Conservation (phyloP, 1,140 invertebrate genomes). For the Cotesia glomerata region DNA sequence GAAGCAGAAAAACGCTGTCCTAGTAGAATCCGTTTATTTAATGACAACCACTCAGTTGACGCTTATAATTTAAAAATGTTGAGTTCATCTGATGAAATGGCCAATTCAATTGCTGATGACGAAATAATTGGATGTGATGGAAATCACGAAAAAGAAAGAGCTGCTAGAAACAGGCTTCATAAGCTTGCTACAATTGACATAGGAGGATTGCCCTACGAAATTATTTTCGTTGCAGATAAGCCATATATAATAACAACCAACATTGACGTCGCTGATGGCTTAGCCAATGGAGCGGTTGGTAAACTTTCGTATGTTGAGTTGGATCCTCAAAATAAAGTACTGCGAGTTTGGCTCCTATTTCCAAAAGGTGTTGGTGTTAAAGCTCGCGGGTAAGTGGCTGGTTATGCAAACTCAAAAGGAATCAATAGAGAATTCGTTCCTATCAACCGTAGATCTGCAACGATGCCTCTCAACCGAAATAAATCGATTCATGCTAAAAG, state of each 20-base stretch:
- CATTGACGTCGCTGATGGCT: constrained; percentile 1
- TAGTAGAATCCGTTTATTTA: constrained; percentile 25
- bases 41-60: no score
- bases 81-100: constrained; percentile 28
- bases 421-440: neutral
- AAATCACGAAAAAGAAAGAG: neutral
- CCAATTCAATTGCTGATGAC: neutral
- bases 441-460: neutral
- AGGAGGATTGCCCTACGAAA: constrained; percentile 14
- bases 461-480: constrained; percentile 17
- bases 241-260: constrained; percentile 5
- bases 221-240: neutral
- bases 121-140: neutral
- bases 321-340: neutral
- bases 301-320: neutral
- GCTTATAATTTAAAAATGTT: constrained; percentile 37
- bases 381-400: neutral
- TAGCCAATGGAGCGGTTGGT: neutral
- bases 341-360: neutral
- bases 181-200: constrained; percentile 1
- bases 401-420: neutral
- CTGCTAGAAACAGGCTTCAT: neutral
- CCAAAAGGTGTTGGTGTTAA: neutral
- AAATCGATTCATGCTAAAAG: constrained; percentile 16
- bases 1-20: no score